Evolutionary conservation across 2,888 invertebrate genomes (phyloP).

Genomic region (Thymelicus acteon): DNA sequence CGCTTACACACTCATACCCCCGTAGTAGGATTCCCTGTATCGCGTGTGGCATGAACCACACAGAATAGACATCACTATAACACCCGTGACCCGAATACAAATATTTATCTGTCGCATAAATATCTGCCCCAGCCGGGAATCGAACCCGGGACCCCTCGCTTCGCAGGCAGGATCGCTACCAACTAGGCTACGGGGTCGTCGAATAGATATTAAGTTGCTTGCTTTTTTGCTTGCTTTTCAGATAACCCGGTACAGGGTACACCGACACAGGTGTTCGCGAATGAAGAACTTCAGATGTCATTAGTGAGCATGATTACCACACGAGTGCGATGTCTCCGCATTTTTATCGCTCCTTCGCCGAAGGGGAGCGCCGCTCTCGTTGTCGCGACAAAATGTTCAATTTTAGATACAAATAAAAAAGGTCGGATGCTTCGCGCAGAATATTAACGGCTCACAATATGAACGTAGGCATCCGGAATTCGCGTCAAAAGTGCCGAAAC

Average conservation of each 20-base stretch:
- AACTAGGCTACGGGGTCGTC: no score
- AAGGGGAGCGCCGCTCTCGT: constrained; percentile 75
- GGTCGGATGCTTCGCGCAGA: constrained; percentile 82
- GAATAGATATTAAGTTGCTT: neutral
- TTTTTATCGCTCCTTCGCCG: constrained; percentile 76
- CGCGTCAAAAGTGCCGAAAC: constrained; percentile 83
- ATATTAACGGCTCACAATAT: constrained; percentile 84
- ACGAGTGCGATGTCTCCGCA: constrained; percentile 64
- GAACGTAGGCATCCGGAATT: constrained; percentile 82
- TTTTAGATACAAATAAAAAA: constrained; percentile 85
- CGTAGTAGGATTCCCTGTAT: no score
- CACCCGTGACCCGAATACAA: no score
- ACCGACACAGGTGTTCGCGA: constrained; percentile 54
- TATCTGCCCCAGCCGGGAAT: no score
- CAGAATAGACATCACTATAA: no score
- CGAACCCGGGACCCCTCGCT: no score
- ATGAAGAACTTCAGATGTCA: constrained; percentile 58
- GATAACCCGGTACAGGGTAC: constrained; percentile 42
- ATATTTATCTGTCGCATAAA: no score
- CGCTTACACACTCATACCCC: no score
- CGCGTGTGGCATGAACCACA: no score
- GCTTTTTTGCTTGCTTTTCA: no score
- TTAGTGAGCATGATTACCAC: constrained; percentile 68
- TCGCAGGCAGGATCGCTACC: no score
- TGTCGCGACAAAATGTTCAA: constrained; percentile 84